phyloP scores from a whole-genome alignment of 2,797 vertebrate species.

The Argya squamiceps region DNA sequence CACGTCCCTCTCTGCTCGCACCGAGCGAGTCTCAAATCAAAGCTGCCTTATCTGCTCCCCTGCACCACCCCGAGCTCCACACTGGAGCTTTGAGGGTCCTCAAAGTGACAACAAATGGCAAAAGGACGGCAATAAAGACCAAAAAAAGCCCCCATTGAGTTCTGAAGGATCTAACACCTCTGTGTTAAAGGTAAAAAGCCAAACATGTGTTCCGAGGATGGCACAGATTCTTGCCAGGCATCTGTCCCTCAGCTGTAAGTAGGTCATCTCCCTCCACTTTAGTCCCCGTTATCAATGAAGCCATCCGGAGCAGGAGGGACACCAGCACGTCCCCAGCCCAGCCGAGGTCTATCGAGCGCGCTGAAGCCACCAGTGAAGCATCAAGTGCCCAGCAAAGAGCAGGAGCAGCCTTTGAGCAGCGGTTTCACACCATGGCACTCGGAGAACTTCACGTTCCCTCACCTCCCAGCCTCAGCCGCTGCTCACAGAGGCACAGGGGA shows the following conservation, averaged over 20 bases:
- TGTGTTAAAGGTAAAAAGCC: conserved; percentile 26
- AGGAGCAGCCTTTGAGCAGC: not conserved
- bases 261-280: conserved; percentile 53
- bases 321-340: not conserved
- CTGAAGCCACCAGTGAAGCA: not conserved
- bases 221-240: conserved; percentile 37
- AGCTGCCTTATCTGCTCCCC: not conserved
- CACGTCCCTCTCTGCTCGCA: not conserved
- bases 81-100: not conserved
- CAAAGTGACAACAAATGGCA: conserved; percentile 8
- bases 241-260: conserved; percentile 34
- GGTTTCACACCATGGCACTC: not conserved
- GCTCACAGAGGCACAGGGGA: not conserved
- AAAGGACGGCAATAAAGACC: conserved; percentile 12
- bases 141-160: not conserved
- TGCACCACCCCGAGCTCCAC: not conserved
- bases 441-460: not conserved
- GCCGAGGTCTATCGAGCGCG: not conserved
- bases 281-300: conserved; percentile 1
- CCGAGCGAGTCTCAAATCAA: not conserved
- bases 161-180: conserved; percentile 19
- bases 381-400: not conserved
- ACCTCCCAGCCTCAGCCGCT: not conserved
- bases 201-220: conserved; percentile 37
- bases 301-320: not conserved